Conservation (phyloP, 1,140 invertebrate genomes). For the Pteromalus puparum region DNA sequence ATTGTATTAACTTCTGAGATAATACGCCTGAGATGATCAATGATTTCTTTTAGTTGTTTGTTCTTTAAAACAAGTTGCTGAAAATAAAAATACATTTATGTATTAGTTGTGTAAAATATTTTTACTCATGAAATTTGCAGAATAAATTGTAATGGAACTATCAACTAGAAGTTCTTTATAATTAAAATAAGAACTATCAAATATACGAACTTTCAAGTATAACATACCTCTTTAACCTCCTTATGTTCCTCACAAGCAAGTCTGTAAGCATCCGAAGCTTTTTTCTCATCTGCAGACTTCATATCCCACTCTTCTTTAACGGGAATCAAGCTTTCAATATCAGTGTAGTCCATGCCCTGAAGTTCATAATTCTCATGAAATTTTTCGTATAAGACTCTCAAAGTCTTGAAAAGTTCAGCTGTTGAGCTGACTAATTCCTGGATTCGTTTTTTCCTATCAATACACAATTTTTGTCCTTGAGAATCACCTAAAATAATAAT, state of each 20-base stretch:
- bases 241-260: constrained; percentile 85
- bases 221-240: constrained; percentile 84
- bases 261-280: constrained; percentile 85
- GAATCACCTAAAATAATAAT: constrained; percentile 77
- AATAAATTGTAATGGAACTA: no score
- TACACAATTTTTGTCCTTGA: constrained; percentile 80
- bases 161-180: no score
- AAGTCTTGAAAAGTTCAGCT: constrained; percentile 86
- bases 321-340: constrained; percentile 93
- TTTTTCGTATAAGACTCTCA: constrained; percentile 92
- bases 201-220: no score
- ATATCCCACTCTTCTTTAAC: constrained; percentile 89
- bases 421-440: constrained; percentile 89
- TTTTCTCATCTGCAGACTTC: constrained; percentile 83
- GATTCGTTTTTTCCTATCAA: constrained; percentile 91
- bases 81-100: constrained; percentile 63
- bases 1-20: constrained; percentile 98
- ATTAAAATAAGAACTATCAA: no score
- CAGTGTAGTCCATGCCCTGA: constrained; percentile 91
- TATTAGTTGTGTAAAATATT: constrained; percentile 43
- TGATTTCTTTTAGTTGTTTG: constrained; percentile 94
- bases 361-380: constrained; percentile 89
- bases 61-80: constrained; percentile 91
- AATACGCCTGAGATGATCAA: constrained; percentile 92
- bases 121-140: no score